Percentiles rank a stretch among this genome's conserved stretches.
Evolutionary conservation across 2,113 vertebrate species (phyloP).

Genomic region (Platysternon megacephalum): DNA sequence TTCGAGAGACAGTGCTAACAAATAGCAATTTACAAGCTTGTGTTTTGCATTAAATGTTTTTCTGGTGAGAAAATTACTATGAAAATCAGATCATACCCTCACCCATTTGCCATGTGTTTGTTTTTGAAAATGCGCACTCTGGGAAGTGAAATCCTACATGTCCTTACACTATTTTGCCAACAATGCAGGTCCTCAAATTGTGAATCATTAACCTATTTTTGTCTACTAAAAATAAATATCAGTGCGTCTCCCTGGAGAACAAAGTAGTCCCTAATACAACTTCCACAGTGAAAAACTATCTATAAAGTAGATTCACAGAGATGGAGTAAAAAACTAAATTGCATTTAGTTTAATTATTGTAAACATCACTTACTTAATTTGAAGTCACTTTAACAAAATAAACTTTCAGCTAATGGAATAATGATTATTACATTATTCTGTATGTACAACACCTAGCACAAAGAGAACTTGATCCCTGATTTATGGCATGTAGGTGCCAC

Average conservation of each 20-base stretch:
- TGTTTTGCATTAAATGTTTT: conserved; percentile 44
- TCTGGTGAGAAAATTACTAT: conserved; percentile 33
- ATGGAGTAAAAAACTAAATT: not conserved
- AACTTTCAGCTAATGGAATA: conserved; percentile 26
- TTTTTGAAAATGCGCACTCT: not conserved
- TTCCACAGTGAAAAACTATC: not conserved
- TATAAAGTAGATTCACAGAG: not conserved
- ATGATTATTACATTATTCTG: not conserved
- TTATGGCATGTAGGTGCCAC: not conserved
- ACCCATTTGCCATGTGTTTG: not conserved
- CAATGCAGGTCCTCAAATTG: not conserved
- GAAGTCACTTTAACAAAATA: conserved; percentile 23
- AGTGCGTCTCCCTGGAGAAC: not conserved
- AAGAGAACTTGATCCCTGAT: not conserved
- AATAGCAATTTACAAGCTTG: conserved; percentile 69
- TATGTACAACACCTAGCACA: not conserved
- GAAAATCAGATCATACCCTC: conserved; percentile 19
- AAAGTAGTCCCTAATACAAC: not conserved
- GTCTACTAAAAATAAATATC: conserved; percentile 36
- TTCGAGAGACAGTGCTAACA: conserved; percentile 61
- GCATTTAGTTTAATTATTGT: not conserved
- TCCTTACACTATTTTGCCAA: not conserved
- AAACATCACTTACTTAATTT: not conserved
- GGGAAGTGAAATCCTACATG: not conserved
- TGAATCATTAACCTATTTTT: conserved; percentile 62